These are phyloP conservation scores for Ophraella communa DNA, from an alignment of 2,888 invertebrate species.

Conservation along the genomic window DNA sequence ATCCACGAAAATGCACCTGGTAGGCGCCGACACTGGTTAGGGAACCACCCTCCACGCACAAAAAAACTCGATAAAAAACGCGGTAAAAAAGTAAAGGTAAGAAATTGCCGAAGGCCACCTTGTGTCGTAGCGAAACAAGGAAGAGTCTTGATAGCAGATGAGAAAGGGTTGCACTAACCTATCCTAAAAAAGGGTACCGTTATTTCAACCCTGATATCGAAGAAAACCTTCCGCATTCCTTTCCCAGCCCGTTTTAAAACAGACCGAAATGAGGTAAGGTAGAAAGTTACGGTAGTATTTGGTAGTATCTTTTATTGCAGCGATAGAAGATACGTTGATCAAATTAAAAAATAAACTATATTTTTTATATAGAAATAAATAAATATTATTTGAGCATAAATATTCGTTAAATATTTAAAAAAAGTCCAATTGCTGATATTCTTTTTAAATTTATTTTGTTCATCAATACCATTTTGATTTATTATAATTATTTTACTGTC, in stretches of 20 bases:
- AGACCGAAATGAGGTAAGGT: constrained; percentile 11
- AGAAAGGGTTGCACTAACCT: constrained; percentile 53
- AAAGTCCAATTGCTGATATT: no score
- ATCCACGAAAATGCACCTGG: background rate
- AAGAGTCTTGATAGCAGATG: constrained; percentile 29
- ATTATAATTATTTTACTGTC: no score
- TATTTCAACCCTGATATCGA: constrained; percentile 47
- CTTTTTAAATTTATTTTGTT: no score
- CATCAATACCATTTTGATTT: no score
- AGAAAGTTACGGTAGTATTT: background rate
- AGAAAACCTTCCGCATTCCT: constrained; percentile 53
- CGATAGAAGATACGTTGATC: no score
- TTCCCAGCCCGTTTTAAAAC: constrained; percentile 23
- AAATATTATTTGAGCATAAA: no score
- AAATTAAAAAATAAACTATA: no score
- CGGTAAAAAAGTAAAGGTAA: constrained; percentile 45
- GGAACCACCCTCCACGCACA: constrained; percentile 24
- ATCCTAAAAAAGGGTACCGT: constrained; percentile 50
- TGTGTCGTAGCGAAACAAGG: constrained; percentile 39
- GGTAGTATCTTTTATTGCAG: no score
- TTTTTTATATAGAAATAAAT: no score
- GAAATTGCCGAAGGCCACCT: constrained; percentile 48
- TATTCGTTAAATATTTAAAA: no score
- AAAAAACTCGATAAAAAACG: constrained; percentile 36
- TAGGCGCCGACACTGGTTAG: constrained; percentile 10